Evolutionary conservation across 2,888 invertebrate species (phyloP), one percentile per base, ranked within the genome.

Genomic region (Achlya flavicornis): DNA sequence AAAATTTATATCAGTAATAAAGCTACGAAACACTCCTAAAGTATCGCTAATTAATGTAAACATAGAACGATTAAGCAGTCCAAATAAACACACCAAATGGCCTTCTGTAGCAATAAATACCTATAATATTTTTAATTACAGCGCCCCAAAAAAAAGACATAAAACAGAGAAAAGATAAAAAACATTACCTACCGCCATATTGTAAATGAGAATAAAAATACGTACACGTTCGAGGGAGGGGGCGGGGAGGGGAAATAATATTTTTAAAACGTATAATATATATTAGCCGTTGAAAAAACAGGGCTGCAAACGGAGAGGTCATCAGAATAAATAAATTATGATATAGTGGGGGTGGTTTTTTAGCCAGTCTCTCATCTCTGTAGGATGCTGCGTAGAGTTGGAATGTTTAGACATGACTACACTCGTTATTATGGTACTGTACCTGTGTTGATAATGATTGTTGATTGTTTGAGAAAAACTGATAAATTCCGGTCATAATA

Each of bases 31-130:
- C 88, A 87, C 79, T 86, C 86, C 86, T 90, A 89, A 92, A 93
- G 89, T 90, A 93, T 93, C 83, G 85, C 90, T 92, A 93, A 93
- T 93, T 92, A 93, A 92, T 93, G 93, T 93, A 90, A 93, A 93
- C 92, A 93, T 79, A 80, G 79, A 90, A 86, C 93, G 93, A 93
- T 93, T 93, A 93, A 53, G 89, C 86, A 83, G 78, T 81, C 78
- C 86, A 82, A 87, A 89, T 88, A 92, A 92, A 91, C 92, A 89
- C 80, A 79, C 87, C 74, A 86, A 92, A 92, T 89, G 89, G 91
- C 85, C 81, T 80, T 81, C 85, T 79, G 78, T 72, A 73, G 90
- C 88, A 89, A 92, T 93, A 93, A 93, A 92, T 93, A 93, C 89
- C 88, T 92, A 90, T 92, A 92, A 92, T 91, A 91, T 89, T 93